Evolutionary conservation across 1,140 invertebrate species (phyloP), one percentile per base, ranked within the genome.

Genomic region (Lepidotrigona ventralis): DNA sequence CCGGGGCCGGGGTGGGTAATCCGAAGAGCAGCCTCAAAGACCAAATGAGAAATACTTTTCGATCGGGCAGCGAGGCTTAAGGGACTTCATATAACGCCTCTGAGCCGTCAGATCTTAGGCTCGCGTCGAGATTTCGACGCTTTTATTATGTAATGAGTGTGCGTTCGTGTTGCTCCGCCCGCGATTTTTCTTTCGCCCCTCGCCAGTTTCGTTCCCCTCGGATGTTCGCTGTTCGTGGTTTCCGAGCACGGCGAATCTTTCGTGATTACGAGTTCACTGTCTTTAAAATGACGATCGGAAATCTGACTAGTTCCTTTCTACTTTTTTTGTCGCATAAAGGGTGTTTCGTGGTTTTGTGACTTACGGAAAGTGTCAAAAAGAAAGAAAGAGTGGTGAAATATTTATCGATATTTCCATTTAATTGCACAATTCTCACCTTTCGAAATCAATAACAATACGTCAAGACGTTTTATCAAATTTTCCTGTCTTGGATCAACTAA

Each of bases 41-140:
- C 89, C 91, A 93, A 93, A 93, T 93, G 92, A 93, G 91, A 93
- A 93, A 93, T 93, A 93, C 90, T 93, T 93, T 92, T 89, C 91
- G 91, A 93, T 93, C 91, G 86, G 85, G 73, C 46, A 74, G 74
- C 63, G 64, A 85, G 85, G 90, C 90, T 91, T 91, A 90, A 90
- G 85, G 81, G 90, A 90, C 87, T 87, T 92, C 87, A 90, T 92
- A 91, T 90, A 89, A 89, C 86, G 79, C 71, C 54, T 54, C 80
- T 84, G 84, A 87, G 88, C 79, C 86, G 76, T 86, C 83, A 87
- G 86, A 85, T 88, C 83, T 85, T 66, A 86, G 69, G 78, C 69
- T 66, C 60, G 75, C 77, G 84, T 81, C 79, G 84, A 89, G 89
- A 90, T 90, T 90, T 89, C 84, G 81, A 86, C 72, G 88, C 82